Evolutionary conservation across 2,113 vertebrate species (phyloP).

Genomic region (cattle (Bos taurus)): DNA sequence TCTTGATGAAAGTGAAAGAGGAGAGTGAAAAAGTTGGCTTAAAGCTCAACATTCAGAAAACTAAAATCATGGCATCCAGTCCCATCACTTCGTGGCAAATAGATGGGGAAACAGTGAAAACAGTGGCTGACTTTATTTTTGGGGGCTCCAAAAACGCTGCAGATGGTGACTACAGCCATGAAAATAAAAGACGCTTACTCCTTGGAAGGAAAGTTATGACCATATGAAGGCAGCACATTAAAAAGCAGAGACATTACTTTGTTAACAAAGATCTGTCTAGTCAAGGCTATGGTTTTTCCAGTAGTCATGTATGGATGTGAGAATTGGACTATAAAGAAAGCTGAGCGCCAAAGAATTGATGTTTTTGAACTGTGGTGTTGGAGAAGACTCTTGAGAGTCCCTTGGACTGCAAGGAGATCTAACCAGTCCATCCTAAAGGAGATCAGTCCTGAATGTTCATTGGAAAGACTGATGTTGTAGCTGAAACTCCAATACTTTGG

Average conservation of each 20-base stretch:
- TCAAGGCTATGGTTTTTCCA: neutral
- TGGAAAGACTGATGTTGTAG: neutral
- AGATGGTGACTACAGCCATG: neutral
- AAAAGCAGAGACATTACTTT: too few relatives aligned
- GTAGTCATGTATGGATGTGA: neutral
- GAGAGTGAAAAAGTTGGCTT: neutral
- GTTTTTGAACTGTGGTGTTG: neutral
- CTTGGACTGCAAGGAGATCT: neutral
- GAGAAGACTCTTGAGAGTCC: neutral
- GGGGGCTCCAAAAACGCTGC: rapidly evolving
- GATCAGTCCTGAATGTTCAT: neutral
- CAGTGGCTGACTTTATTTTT: neutral
- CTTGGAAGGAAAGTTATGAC: neutral
- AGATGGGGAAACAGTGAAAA: neutral
- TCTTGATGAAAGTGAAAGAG: neutral
- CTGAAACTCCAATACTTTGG: neutral
- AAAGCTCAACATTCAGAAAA: neutral
- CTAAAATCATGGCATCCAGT: neutral
- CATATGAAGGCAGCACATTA: neutral
- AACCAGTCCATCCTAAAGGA: neutral
- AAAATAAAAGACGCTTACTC: neutral
- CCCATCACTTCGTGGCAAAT: neutral
- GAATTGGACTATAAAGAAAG: neutral
- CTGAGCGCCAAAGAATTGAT: neutral
- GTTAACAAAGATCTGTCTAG: too few relatives aligned